A percentile compares a stretch with the other conserved stretches of the same genome.
Evolutionary conservation across 2,888 invertebrate species (phyloP).

Genomic region (Melanostoma mellinum): DNA sequence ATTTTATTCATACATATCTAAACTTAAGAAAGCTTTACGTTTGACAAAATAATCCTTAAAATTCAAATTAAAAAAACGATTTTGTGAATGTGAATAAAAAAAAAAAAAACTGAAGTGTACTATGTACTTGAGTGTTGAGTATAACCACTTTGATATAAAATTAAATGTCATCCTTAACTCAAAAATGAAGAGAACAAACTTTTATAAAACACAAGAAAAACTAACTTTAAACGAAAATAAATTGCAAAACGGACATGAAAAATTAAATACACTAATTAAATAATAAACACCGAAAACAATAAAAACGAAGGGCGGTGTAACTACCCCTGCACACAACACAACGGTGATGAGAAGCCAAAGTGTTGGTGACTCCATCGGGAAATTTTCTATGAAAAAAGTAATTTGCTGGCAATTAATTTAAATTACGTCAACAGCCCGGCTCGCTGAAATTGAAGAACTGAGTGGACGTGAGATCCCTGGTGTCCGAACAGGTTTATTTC

Average conservation of each 20-base stretch:
- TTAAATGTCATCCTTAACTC: conserved; percentile 6
- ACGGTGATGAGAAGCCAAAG: conserved; percentile 24
- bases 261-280: conserved; percentile 67
- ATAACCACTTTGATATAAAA: neutral
- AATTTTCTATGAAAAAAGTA: conserved; percentile 69
- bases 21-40: neutral
- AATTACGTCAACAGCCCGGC: conserved; percentile 73
- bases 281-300: conserved; percentile 64
- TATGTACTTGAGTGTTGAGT: neutral
- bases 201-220: conserved; percentile 3
- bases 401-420: conserved; percentile 77
- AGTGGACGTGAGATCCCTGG: conserved; percentile 53
- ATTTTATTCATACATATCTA: neutral
- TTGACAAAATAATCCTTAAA: neutral
- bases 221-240: conserved; percentile 40
- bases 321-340: conserved; percentile 1
- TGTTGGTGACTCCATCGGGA: conserved; percentile 22
- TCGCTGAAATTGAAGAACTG: conserved; percentile 55
- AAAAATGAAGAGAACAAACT: conserved; percentile 18
- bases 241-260: conserved; percentile 46
- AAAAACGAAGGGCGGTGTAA: conserved; percentile 38
- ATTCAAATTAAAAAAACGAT: neutral
- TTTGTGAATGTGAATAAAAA: neutral
- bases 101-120: neutral
- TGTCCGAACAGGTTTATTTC: conserved; percentile 51